Base-by-base conservation (phyloP, 30 jellyfish, hydroid and myxozoan genomes). In the Haliclystus octoradiatus region DNA sequence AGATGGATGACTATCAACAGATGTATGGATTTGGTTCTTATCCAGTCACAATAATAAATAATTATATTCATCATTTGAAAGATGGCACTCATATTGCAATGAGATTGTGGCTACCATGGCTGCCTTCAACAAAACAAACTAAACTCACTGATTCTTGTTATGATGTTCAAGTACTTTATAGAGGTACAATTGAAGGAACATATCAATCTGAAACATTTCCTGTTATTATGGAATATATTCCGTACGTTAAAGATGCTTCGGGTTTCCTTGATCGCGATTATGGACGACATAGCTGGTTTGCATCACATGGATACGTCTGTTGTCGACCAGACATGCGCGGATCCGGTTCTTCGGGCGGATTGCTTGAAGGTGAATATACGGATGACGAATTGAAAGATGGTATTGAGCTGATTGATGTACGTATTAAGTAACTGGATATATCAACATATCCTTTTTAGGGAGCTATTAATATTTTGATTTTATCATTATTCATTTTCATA, bases 291-390 rank as follows among this genome's bases (percentile, higher is more conserved):
- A 84, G 84, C 34, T 65, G 75, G 84, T 49, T 75, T 35, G 40
- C 64, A 62, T 50, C 84, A n/a, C 74, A 75, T 65, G 88, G 88
- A 25, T 75, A 66, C 67, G 74, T 49, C 13, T 46, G 28, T 26
- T 28, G 66, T 19, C 88, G 88, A 24, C 75, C 67, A 34, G 88
- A 75, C 31, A 24, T 75, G 28, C 85, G 78, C 19, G 88, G 88
- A 4, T 25, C 75, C 50, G 88, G 88, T 30, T 75, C 83, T 14
- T 63, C 84, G 22, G 28, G 34, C 22, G 88, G 88, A 25, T 49
- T 9, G 28, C 46, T 30, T 51, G 33, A 52, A 33, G 88, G 51
- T 28, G 88, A 75, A 28, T 75, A 75, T 32, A 40, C 26, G 25
- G 71, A 65, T 34, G 76, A 66, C 24, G 83, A 72, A 60, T 12